Conservation (phyloP, 2,888 invertebrate genomes). For the Danaus chrysippus region DNA sequence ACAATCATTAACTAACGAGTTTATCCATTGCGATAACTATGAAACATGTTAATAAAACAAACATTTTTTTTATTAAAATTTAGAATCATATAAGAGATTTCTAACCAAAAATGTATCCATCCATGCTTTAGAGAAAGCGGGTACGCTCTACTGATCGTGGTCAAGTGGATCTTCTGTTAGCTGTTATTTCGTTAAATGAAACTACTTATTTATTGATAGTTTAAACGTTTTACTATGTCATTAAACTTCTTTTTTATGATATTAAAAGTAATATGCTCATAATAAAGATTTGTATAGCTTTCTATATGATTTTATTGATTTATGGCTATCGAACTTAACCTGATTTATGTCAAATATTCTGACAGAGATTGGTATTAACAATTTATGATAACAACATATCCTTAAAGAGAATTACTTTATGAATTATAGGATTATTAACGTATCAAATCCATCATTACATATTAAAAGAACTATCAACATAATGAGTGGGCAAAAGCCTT, state of each 20-base stretch:
- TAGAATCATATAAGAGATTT: not conserved
- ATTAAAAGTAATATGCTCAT: not conserved
- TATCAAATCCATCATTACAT: slow-evolving; percentile 1
- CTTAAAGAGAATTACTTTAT: not conserved
- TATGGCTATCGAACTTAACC: not conserved
- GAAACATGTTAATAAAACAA: not conserved
- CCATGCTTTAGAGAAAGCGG: slow-evolving; percentile 49
- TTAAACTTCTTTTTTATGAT: slow-evolving; percentile 1
- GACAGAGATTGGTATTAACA: slow-evolving; percentile 14
- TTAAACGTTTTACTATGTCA: not conserved
- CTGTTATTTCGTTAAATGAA: slow-evolving; percentile 30
- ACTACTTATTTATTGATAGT: slow-evolving; percentile 12
- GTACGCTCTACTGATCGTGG: slow-evolving; percentile 54
- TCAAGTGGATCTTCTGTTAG: slow-evolving; percentile 53
- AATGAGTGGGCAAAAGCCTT: not conserved
- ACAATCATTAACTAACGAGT: not conserved
- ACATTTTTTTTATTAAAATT: not conserved
- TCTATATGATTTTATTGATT: not conserved
- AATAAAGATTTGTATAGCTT: not conserved
- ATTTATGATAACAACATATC: slow-evolving; percentile 6
- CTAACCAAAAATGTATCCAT: slow-evolving; percentile 6
- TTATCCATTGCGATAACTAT: not conserved
- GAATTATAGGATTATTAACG: not conserved
- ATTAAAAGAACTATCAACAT: not conserved
- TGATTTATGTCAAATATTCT: not conserved